Evolutionary conservation across 2,113 vertebrate genomes (phyloP).

Genomic region (Ceyx cyanopectus): DNA sequence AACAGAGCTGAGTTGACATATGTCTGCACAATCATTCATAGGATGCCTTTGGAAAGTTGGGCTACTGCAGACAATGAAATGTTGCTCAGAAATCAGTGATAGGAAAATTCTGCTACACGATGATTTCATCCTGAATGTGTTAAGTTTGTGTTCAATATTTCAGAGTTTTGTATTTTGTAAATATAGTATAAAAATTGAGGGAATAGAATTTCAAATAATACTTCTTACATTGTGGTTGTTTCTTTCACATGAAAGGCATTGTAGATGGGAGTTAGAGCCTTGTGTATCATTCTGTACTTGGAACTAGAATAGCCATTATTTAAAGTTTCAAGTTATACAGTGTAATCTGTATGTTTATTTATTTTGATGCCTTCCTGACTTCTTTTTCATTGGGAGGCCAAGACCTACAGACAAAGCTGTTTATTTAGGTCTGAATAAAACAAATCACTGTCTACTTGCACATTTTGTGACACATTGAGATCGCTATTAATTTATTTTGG

Average conservation of each 20-base stretch:
- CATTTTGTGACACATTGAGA: neutral
- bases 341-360: neutral
- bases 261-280: neutral
- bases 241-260: neutral
- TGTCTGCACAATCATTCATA: neutral
- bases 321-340: neutral
- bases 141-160: neutral
- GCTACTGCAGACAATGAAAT: neutral
- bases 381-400: neutral
- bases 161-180: slow-evolving; percentile 7
- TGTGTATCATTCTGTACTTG: neutral
- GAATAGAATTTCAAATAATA: neutral
- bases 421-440: neutral
- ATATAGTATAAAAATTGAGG: neutral
- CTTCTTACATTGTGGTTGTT: neutral
- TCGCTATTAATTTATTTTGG: neutral
- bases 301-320: neutral
- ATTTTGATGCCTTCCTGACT: neutral
- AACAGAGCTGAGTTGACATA: neutral
- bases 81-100: neutral
- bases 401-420: neutral
- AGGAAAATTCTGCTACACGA: neutral
- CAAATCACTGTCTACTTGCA: neutral
- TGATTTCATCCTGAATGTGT: neutral
- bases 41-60: neutral